Evolutionary conservation across 2,888 invertebrate species (phyloP), one percentile per base, ranked within the genome.

Genomic region (Proisotoma minuta): DNA sequence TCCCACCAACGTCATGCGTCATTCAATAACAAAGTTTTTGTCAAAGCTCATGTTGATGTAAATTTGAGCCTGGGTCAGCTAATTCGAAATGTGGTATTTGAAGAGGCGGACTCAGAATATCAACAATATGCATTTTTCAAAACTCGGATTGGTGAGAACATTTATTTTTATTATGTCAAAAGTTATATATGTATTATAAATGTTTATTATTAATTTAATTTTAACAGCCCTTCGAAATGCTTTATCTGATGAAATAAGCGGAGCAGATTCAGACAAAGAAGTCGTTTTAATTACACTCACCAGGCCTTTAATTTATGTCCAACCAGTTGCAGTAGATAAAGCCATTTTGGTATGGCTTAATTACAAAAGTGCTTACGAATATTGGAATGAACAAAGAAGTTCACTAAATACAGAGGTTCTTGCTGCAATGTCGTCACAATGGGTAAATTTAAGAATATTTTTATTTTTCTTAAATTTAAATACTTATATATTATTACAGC

Each of bases 311-410:
- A 87, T 99, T 68, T 95, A 96, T 80, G 89, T 98, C 60, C 97
- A 98, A 78, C 97, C 98, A 0, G 86, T 93, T 75, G 98, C 99
- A 8, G 90, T 99, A 58, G 99, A 99, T 79, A 95, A 95, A 81
- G 98, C 95, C 15, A 95, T 99, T 71, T 83, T 99, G 22, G 94
- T 99, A 51, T 99, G 99, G 98, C 82, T 99, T 69, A 98, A 99
- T 81, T 99, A 99, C 77, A 97, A 97, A 80, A 98, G 97, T 79
- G 97, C 98, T 0, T 98, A 98, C 77, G 97, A 99, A 77, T 98
- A 97, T 79, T 99, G 98, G 98, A 93, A 91, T 73, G 96, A 96
- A 78, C 97, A 98, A 79, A 81, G 97, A 3, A 87, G 91, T 3
- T 91, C 88, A 74, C 81, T 96, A 47, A 95, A 91, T 76, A 91